Percentiles rank a stretch among this genome's conserved stretches.
Conservation (phyloP, 2,888 invertebrate genomes). For the Leucophora obtusa region DNA sequence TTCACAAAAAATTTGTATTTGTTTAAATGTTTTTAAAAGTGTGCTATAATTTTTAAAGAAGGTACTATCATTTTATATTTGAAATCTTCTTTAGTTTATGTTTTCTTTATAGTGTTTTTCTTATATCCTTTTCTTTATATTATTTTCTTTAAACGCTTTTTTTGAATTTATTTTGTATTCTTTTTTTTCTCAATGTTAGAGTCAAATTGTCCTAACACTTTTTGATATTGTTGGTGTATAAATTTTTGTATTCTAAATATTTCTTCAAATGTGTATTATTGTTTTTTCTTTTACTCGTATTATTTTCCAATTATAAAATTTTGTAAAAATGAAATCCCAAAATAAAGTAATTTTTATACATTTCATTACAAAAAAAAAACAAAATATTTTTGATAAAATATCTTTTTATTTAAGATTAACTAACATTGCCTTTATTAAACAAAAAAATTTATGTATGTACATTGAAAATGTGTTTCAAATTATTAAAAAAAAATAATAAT, state of each 20-base stretch:
- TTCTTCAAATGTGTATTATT: neutral
- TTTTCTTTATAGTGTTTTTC: too few species aligned
- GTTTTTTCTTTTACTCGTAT: neutral
- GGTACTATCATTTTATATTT: neutral
- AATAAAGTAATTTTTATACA: slow-evolving; percentile 19
- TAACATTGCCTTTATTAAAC: slow-evolving; percentile 48
- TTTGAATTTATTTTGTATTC: neutral
- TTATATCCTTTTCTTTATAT: too few species aligned
- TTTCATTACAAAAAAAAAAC: neutral
- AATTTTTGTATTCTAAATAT: neutral
- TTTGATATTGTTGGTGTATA: slow-evolving; percentile 6
- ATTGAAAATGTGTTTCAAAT: slow-evolving; percentile 19
- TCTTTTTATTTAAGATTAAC: neutral
- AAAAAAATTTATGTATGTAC: slow-evolving; percentile 6
- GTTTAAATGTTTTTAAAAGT: neutral
- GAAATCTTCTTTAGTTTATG: neutral
- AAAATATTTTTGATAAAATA: neutral
- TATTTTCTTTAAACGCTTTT: neutral
- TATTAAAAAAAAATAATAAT: neutral
- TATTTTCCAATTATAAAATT: neutral
- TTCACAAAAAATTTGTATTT: neutral
- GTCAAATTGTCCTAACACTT: neutral
- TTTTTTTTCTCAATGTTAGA: neutral
- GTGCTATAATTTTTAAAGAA: neutral
- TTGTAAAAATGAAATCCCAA: slow-evolving; percentile 3